Percentiles rank a stretch among this genome's conserved stretches.
These are phyloP conservation scores for Silurus glanis DNA, from an alignment of 2,113 vertebrate genomes.

Conservation along the genomic window DNA sequence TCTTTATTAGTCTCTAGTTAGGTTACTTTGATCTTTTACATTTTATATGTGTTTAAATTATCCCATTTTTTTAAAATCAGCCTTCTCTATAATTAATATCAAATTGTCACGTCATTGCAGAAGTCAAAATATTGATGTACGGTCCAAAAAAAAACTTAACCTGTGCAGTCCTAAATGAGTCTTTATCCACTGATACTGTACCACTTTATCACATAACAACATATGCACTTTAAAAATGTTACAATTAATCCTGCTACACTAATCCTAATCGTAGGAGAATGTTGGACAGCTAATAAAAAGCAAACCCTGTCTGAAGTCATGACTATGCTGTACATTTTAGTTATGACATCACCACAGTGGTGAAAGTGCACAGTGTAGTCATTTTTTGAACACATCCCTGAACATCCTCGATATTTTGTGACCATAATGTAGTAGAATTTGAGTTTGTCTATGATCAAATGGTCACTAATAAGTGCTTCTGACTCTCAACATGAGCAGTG, in stretches of 20 bases:
- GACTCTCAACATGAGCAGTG: slow-evolving; percentile 1
- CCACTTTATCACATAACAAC: background rate
- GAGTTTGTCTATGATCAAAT: slow-evolving; percentile 33
- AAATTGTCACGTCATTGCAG: background rate
- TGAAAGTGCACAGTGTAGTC: slow-evolving; percentile 54
- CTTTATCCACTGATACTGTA: background rate
- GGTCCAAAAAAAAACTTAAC: background rate
- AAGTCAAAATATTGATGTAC: background rate
- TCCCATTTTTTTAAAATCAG: slow-evolving; percentile 40
- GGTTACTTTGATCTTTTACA: slow-evolving; percentile 16
- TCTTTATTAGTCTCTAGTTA: slow-evolving; percentile 15
- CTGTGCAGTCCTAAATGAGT: background rate
- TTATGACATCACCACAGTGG: slow-evolving; percentile 29
- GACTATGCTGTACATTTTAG: background rate
- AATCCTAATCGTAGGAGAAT: background rate
- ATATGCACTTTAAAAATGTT: background rate
- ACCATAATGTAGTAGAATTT: slow-evolving; percentile 37
- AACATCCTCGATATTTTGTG: slow-evolving; percentile 44
- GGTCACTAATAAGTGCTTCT: slow-evolving; percentile 28
- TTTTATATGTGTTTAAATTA: slow-evolving; percentile 24
- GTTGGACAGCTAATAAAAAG: background rate
- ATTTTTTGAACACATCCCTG: slow-evolving; percentile 48
- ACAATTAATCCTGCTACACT: background rate
- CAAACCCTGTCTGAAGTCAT: background rate
- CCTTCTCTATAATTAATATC: slow-evolving; percentile 49